Evolutionary conservation across 35 echinoderm and acorn worm genomes (phyloP).

Genomic region (Hemicentrotus pulcherrimus): DNA sequence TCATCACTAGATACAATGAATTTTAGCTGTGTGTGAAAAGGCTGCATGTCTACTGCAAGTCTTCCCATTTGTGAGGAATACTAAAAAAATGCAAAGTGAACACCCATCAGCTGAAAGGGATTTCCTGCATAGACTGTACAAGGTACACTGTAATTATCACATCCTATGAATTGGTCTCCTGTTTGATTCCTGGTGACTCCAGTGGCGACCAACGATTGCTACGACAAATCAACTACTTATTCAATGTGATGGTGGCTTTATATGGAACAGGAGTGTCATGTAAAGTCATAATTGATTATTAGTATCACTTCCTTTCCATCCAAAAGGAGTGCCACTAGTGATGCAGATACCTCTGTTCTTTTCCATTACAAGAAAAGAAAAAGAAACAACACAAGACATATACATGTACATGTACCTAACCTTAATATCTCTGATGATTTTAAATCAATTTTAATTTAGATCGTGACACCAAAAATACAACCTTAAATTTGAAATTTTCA

Average conservation of each 20-base stretch:
- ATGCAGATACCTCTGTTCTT: neutral
- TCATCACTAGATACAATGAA: too few species aligned
- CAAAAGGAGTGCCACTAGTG: neutral
- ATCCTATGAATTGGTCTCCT: neutral
- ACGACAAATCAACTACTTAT: neutral
- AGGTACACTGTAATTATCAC: constrained; percentile 5
- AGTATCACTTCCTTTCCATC: neutral
- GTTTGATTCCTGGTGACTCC: neutral
- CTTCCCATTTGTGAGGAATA: neutral
- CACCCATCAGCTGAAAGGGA: neutral
- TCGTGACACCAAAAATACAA: too few species aligned
- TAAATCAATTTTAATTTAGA: too few species aligned
- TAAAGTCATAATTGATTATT: constrained; percentile 6
- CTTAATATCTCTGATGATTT: too few species aligned
- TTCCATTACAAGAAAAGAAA: neutral
- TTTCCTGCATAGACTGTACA: neutral
- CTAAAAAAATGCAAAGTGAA: neutral
- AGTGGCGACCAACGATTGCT: neutral
- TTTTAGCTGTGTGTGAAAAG: too few species aligned
- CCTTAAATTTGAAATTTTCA: neutral
- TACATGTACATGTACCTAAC: neutral
- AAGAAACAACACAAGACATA: neutral
- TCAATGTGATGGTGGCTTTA: neutral
- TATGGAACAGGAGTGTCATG: neutral
- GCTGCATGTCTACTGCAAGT: neutral